Percentiles rank a stretch among this genome's conserved stretches.
Conservation (phyloP, 2,888 invertebrate genomes). For the Adineta ricciae region DNA sequence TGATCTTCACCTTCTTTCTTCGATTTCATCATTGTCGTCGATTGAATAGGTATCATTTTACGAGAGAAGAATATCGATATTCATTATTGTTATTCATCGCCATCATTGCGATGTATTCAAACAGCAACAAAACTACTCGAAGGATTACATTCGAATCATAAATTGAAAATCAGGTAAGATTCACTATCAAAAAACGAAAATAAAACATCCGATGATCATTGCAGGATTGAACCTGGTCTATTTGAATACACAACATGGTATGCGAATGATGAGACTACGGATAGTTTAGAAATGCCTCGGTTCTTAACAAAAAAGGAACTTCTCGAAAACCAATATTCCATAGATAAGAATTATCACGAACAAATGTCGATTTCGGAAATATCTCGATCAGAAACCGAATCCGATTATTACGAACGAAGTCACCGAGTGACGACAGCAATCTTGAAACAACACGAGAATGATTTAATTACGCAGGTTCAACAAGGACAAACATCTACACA, state of each 20-base stretch:
- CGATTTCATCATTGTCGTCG: background rate
- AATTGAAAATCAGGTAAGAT: constrained; percentile 47
- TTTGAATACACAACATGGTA: constrained; percentile 91
- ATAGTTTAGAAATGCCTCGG: constrained; percentile 58
- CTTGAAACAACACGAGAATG: background rate
- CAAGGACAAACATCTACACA: background rate
- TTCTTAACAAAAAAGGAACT: constrained; percentile 69
- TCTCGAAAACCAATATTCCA: constrained; percentile 61
- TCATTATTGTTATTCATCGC: constrained; percentile 71
- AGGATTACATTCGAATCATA: constrained; percentile 44
- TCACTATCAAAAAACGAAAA: constrained; percentile 39
- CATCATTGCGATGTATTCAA: constrained; percentile 78
- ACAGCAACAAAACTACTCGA: constrained; percentile 57
- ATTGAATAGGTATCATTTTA: constrained; percentile 58
- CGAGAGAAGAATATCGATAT: constrained; percentile 61
- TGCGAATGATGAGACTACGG: constrained; percentile 40
- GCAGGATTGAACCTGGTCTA: constrained; percentile 69
- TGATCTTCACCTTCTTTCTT: background rate
- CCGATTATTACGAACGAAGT: background rate
- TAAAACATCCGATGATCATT: background rate
- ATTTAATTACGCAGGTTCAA: background rate
- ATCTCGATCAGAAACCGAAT: background rate
- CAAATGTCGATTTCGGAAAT: background rate
- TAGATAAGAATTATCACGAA: constrained; percentile 49
- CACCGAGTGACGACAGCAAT: background rate